These are phyloP conservation scores for Carassius gibelio DNA, from an alignment of 2,113 vertebrate species.

Conservation along the genomic window DNA sequence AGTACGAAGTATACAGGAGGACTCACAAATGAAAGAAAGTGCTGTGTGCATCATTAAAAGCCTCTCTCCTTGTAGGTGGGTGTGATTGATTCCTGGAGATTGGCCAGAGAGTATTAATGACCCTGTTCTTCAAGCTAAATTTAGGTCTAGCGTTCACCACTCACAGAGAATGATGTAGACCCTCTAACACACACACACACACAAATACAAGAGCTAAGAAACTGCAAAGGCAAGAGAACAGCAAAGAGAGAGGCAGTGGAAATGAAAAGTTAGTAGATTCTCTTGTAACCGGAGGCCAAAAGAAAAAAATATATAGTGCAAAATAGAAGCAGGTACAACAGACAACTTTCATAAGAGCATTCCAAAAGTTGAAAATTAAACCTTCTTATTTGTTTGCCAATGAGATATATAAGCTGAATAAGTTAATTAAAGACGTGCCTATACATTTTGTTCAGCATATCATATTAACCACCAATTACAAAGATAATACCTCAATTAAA, in stretches of 20 bases:
- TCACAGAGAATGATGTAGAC: slow-evolving; percentile 43
- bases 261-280: slow-evolving; percentile 15
- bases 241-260: not conserved
- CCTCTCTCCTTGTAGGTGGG: slow-evolving; percentile 29
- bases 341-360: not conserved
- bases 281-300: slow-evolving; percentile 10
- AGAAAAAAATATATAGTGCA: not conserved
- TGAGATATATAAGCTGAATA: not conserved
- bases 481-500: not conserved
- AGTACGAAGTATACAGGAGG: not conserved
- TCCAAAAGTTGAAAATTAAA: not conserved
- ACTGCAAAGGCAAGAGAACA: not conserved
- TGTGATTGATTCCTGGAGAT: slow-evolving; percentile 39
- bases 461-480: not conserved
- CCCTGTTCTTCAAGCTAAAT: slow-evolving; percentile 36
- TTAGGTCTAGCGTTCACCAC: slow-evolving; percentile 44
- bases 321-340: not conserved
- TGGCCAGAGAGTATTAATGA: slow-evolving; percentile 53
- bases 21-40: slow-evolving; percentile 19
- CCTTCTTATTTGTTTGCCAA: not conserved
- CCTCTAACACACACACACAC: slow-evolving; percentile 20
- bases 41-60: slow-evolving; percentile 42
- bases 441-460: not conserved
- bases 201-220: slow-evolving; percentile 13
- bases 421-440: not conserved